Evolutionary conservation across 2,113 vertebrate species (phyloP), one percentile per base, ranked within the genome.

Genomic region (Chaenogobius annularis): DNA sequence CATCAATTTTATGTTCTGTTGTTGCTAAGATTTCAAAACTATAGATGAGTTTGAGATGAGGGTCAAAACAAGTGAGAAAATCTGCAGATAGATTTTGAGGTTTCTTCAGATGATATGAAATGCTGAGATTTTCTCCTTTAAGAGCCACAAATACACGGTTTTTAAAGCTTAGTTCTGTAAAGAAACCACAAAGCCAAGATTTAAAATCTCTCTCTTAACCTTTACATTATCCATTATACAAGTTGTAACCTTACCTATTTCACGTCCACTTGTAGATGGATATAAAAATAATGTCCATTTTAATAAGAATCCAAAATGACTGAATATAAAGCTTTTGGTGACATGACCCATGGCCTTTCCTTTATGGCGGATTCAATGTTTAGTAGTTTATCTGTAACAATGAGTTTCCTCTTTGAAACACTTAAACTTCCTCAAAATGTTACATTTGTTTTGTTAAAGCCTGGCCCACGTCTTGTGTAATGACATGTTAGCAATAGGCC

Each of bases 391-490:
- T 31, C 14, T 31, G 11, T 22, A 72, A 50, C 48, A 70, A 14
- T 20, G 8, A 3, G 15, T 71, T 91, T 91, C 90, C 87, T 82
- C 71, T 89, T 87, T 84, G 61, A 72, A 13, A 13, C 10, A 26
- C 63, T 70, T 46, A 5, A 1, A 85, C 86, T 91, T 92, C 90
- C 89, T 78, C 68, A 90, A 85, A 83, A 68, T 74, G 8, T 72
- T 19, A 10, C 6, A 54, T 23, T 48, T 75, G 3, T 20, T 3
- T 35, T 26, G 75, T 11, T 23, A 66, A 66, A 47, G 14, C 35
- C 46, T 59, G 26, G 31, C 74, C 15, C 23, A 4, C 72, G 69
- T 78, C n/a, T 71, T 0, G 19, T 52, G 19, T 37, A 61, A 0
- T 20, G 22, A 61, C 68, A 26, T 1, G 17, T 17, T 23, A 56